A percentile compares a stretch with the other conserved stretches of the same genome.
phyloP scores from a whole-genome alignment of 2,888 invertebrate genomes.

The Dolomedes plantarius region DNA sequence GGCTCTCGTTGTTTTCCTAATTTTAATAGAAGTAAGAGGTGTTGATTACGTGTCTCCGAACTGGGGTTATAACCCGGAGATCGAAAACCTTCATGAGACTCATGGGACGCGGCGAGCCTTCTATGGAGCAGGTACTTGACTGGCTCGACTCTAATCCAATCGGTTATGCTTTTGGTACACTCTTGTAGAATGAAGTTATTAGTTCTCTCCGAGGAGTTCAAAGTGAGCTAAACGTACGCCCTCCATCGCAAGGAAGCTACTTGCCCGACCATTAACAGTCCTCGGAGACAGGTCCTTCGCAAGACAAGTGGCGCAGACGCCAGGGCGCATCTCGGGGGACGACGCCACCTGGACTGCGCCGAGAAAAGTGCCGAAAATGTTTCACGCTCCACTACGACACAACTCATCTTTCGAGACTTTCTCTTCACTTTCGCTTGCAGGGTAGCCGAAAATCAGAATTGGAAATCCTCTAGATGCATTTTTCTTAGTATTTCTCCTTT shows the following conservation, averaged over 20 bases:
- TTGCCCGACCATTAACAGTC: conserved; percentile 65
- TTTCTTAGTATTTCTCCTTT: no score
- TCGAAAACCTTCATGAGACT: conserved; percentile 42
- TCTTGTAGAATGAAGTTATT: conserved; percentile 67
- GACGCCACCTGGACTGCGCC: not conserved
- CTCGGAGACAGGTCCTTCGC: conserved; percentile 40
- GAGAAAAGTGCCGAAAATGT: conserved; percentile 6
- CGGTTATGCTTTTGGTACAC: conserved; percentile 62
- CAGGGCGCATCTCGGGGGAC: conserved; percentile 1
- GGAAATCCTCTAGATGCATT: no score
- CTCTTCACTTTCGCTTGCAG: no score
- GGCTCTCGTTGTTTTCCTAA: conserved; percentile 67
- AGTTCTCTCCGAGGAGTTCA: conserved; percentile 67
- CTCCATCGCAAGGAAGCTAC: conserved; percentile 40
- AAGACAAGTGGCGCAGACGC: conserved; percentile 14
- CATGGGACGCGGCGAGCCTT: conserved; percentile 25
- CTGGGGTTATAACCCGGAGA: conserved; percentile 52
- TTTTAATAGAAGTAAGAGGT: conserved; percentile 71
- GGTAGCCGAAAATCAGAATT: no score
- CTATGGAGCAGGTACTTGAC: conserved; percentile 29
- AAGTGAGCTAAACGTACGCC: conserved; percentile 46
- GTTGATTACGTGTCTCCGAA: conserved; percentile 66
- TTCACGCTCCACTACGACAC: not conserved
- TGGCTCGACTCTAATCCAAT: conserved; percentile 61
- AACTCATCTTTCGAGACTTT: not conserved